phyloP scores from a whole-genome alignment of 2,888 invertebrate species.

The Diadromus collaris region DNA sequence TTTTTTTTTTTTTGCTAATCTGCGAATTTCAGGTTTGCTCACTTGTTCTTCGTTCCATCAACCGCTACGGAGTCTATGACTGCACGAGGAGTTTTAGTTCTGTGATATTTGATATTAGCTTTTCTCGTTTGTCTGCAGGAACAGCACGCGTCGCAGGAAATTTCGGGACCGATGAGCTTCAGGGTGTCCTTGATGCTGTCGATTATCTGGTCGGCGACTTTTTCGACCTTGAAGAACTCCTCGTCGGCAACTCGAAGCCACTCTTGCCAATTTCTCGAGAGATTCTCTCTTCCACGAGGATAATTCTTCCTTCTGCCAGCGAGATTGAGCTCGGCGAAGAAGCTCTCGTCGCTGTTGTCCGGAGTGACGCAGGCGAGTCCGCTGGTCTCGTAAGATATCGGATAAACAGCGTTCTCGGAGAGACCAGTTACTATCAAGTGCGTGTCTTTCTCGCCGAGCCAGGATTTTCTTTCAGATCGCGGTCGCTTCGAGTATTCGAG shows the following conservation, averaged over 20 bases:
- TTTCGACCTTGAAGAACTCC: conserved; percentile 67
- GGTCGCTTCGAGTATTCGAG: not conserved
- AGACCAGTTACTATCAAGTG: conserved; percentile 67
- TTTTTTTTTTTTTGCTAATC: conserved; percentile 5
- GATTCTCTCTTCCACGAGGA: conserved; percentile 71
- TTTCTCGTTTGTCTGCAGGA: conserved; percentile 73
- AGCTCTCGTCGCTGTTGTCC: conserved; percentile 69
- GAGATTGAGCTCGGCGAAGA: conserved; percentile 64
- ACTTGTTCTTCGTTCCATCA: conserved; percentile 66
- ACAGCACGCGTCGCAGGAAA: conserved; percentile 73
- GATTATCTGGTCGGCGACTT: conserved; percentile 69
- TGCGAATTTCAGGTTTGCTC: conserved; percentile 1
- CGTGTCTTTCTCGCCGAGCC: conserved; percentile 66
- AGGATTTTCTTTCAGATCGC: conserved; percentile 57
- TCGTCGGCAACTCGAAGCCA: conserved; percentile 72
- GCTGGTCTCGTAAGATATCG: conserved; percentile 68
- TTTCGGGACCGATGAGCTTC: conserved; percentile 65
- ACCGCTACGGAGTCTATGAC: conserved; percentile 69
- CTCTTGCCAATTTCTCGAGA: conserved; percentile 75
- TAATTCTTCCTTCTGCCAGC: conserved; percentile 58
- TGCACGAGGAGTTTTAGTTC: conserved; percentile 66
- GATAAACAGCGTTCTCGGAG: conserved; percentile 58
- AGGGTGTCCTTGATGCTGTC: conserved; percentile 67
- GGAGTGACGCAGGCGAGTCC: conserved; percentile 68
- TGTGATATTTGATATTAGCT: conserved; percentile 65